Base-by-base conservation (phyloP, 1,140 invertebrate species). In the Drosophila sp. region DNA sequence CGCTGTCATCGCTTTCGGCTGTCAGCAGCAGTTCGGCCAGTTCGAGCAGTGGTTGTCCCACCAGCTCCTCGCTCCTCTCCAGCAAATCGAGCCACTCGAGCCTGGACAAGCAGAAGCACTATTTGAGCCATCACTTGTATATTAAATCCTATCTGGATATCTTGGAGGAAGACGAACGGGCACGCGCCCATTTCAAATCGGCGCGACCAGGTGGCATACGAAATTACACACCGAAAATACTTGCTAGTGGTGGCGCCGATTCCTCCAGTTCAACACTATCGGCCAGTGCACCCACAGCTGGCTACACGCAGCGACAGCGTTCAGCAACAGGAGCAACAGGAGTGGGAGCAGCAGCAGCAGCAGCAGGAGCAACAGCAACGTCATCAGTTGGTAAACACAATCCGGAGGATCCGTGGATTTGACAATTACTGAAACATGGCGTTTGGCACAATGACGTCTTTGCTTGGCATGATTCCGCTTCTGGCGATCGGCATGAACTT, bases 401-500 rank as follows among this genome's bases (percentile, higher is more conserved):
- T 11, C 68, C 69, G 38, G 91, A 91, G 63, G 90, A 91, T 74
- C 84, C 90, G 6, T 91, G 90, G 90, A 91, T 91, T 91, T 91
- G 90, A 91, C 90, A 91, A 91, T 91, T 91, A 91, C 87, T 91
- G 82, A 90, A 91, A 81, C 75, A 91, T 91, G 90, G 90, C 79
- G 74, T 91, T 91, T 91, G 90, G 84, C 70, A 79, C 85, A 91
- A 91, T 91, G 82, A 91, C 90, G 71, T 93, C 95, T 70, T 94
- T 96, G 60, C 93, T 96, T 90, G 94, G 95, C 72, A 93, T 97
- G 82, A 95, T 97, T 78, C 96, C 96, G 70, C 93, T 98, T 60
- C 93, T 97, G 80, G 95, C 96, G 58, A 94, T 96, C 60, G 96
- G 96, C 50, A 93, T 97, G 79, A 95, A 96, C 60, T 96, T 95